Percentiles rank a stretch among this genome's conserved stretches.
These are phyloP conservation scores for Triplophysa dalaica DNA, from an alignment of 2,113 vertebrate genomes.

Conservation along the genomic window DNA sequence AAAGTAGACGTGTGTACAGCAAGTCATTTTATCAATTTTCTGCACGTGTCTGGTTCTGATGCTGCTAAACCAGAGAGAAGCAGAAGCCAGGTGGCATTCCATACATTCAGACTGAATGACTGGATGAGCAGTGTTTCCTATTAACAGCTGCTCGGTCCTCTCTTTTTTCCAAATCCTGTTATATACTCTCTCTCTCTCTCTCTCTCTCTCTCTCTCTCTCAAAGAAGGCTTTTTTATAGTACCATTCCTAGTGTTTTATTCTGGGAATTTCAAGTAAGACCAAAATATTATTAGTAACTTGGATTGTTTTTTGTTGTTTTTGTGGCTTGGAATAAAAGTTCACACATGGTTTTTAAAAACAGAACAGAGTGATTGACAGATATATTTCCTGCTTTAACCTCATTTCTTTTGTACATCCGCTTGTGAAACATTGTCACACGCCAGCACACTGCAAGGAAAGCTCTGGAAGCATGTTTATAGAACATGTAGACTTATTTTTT, in stretches of 20 bases:
- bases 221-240: conserved; percentile 26
- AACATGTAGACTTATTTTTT: conserved; percentile 6
- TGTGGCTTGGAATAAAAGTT: conserved; percentile 45
- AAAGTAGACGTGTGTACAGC: background rate
- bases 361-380: background rate
- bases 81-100: conserved; percentile 27
- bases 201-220: conserved; percentile 9
- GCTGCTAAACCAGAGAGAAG: conserved; percentile 32
- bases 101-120: conserved; percentile 38
- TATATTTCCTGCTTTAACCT: background rate
- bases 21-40: conserved; percentile 3
- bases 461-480: background rate
- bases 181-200: conserved; percentile 19
- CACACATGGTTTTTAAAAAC: conserved; percentile 22
- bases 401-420: background rate
- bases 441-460: background rate
- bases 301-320: conserved; percentile 36
- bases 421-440: background rate
- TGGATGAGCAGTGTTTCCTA: conserved; percentile 19
- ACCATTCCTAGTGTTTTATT: conserved; percentile 13
- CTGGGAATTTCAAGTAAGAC: conserved; percentile 40
- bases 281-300: conserved; percentile 50
- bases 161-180: conserved; percentile 30
- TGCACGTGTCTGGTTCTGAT: background rate
- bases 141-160: conserved; percentile 40